These are phyloP conservation scores for Xenops minutus DNA, from an alignment of 2,797 vertebrate genomes.

Conservation along the genomic window DNA sequence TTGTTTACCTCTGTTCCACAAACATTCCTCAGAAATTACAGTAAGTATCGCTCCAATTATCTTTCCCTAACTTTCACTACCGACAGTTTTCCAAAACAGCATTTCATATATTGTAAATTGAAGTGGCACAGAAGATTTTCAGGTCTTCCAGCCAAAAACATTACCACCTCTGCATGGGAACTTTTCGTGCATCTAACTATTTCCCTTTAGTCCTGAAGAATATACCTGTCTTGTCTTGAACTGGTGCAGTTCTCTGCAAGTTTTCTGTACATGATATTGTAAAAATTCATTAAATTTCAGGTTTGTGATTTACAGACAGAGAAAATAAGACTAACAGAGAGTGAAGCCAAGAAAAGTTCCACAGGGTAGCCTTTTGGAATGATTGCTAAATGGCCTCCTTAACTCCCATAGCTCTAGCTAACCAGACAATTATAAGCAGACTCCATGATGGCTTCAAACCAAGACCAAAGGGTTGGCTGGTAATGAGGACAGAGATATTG, in stretches of 20 bases:
- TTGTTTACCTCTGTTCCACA: neutral
- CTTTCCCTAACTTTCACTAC: neutral
- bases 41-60: neutral
- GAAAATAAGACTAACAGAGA: neutral
- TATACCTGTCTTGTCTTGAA: neutral
- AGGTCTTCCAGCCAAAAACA: neutral
- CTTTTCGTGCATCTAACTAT: neutral
- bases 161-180: neutral
- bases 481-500: neutral
- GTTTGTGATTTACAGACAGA: neutral
- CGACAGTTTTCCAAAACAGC: neutral
- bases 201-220: neutral
- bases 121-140: neutral
- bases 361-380: neutral
- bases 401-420: neutral
- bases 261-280: fast-evolving
- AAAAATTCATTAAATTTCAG: neutral
- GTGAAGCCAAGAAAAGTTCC: neutral
- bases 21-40: neutral
- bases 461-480: neutral
- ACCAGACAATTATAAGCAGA: neutral
- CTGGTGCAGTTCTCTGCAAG: neutral
- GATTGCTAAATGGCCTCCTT: neutral
- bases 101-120: neutral
- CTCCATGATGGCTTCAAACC: neutral